Conservation (phyloP, 2,888 invertebrate species). For the Junonia oenone region DNA sequence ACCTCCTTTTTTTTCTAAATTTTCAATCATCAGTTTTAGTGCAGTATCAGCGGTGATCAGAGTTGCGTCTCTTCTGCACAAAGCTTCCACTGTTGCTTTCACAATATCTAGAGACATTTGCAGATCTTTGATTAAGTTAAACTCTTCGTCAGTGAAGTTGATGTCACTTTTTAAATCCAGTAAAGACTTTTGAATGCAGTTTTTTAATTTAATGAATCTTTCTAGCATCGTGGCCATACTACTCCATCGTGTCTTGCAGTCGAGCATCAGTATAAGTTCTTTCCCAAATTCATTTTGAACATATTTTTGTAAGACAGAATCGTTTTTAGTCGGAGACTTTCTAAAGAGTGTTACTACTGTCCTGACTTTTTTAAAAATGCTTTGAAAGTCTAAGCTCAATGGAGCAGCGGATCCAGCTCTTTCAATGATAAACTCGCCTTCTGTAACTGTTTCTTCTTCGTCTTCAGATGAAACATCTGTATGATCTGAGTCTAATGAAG, state of each 20-base stretch:
- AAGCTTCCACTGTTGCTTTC: conserved; percentile 28
- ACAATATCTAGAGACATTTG: conserved; percentile 22
- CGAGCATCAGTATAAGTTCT: conserved; percentile 18
- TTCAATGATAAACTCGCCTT: too few relatives aligned
- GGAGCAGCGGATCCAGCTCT: too few relatives aligned
- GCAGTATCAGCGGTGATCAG: conserved; percentile 26
- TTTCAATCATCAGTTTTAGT: conserved; percentile 28
- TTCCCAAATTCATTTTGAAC: too few relatives aligned
- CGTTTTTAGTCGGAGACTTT: too few relatives aligned
- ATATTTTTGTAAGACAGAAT: too few relatives aligned
- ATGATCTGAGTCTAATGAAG: too few relatives aligned
- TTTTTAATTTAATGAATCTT: conserved; percentile 26
- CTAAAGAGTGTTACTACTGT: too few relatives aligned
- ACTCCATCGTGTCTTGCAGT: conserved; percentile 24
- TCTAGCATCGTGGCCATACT: conserved; percentile 23
- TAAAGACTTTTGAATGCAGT: conserved; percentile 28
- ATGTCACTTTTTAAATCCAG: conserved; percentile 19
- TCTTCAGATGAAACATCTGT: too few relatives aligned
- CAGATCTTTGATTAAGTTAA: conserved; percentile 14
- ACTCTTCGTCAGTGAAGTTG: conserved; percentile 23
- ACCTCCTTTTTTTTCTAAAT: conserved; percentile 7
- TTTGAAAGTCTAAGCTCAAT: too few relatives aligned
- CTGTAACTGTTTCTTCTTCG: too few relatives aligned
- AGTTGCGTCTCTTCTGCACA: conserved; percentile 28
- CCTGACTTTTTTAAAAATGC: too few relatives aligned